A percentile compares a stretch with the other conserved stretches of the same genome.
Evolutionary conservation across 1,140 invertebrate species (phyloP).

Genomic region (Harlomillsia oculata): DNA sequence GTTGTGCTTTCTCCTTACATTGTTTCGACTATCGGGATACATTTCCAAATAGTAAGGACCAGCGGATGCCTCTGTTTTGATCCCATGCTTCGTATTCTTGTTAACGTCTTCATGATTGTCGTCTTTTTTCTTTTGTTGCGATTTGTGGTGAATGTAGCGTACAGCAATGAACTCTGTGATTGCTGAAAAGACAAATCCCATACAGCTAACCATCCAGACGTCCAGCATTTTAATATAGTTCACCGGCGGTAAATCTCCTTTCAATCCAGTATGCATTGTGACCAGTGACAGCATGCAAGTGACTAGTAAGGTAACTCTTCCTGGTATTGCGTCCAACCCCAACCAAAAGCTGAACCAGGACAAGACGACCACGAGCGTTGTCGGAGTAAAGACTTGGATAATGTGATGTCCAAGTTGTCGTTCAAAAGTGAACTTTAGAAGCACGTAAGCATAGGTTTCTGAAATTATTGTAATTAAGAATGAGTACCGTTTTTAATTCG

Average conservation of each 20-base stretch:
- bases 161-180: conserved; percentile 75
- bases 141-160: conserved; percentile 48
- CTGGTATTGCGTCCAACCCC: conserved; percentile 70
- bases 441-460: conserved; percentile 62
- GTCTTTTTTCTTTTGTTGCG: background rate
- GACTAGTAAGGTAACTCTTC: conserved; percentile 65
- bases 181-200: conserved; percentile 74
- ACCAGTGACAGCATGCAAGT: conserved; percentile 73
- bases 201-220: conserved; percentile 79
- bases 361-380: conserved; percentile 70
- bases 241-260: conserved; percentile 67
- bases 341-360: conserved; percentile 85
- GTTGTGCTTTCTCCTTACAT: too few species aligned
- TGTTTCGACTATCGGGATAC: too few species aligned
- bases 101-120: background rate
- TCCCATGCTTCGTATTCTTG: background rate
- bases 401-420: conserved; percentile 75
- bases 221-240: conserved; percentile 68
- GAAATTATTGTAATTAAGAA: background rate
- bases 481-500: background rate
- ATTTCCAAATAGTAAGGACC: too few species aligned
- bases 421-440: conserved; percentile 67
- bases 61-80: background rate
- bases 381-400: conserved; percentile 78
- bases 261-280: conserved; percentile 72